A percentile compares a stretch with the other conserved stretches of the same genome.
These are phyloP conservation scores for Mechanitis mazaeus DNA, from an alignment of 2,888 invertebrate species.

Conservation along the genomic window DNA sequence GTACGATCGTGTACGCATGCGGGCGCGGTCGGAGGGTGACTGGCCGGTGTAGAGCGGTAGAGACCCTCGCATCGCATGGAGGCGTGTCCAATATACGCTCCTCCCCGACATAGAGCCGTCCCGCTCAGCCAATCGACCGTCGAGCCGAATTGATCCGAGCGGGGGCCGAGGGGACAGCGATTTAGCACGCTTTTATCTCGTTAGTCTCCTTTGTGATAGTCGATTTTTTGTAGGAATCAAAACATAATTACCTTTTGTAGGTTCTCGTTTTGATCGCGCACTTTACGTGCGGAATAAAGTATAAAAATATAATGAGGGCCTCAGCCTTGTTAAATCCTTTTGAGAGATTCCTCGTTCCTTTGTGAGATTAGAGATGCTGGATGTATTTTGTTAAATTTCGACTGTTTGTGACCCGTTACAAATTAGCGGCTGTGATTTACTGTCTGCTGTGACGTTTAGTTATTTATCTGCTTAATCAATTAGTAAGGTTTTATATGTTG, in stretches of 20 bases:
- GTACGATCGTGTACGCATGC: conserved; percentile 71
- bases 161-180: conserved; percentile 64
- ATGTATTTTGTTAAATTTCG: conserved; percentile 49
- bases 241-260: conserved; percentile 78
- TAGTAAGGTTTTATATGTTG: conserved; percentile 2
- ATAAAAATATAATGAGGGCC: conserved; percentile 75
- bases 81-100: conserved; percentile 38
- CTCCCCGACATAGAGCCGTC: conserved; percentile 44
- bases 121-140: conserved; percentile 71
- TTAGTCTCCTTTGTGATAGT: conserved; percentile 77
- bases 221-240: conserved; percentile 75
- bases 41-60: conserved; percentile 48
- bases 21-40: conserved; percentile 71
- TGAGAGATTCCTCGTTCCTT: conserved; percentile 63
- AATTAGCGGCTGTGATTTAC: conserved; percentile 70
- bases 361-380: conserved; percentile 61
- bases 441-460: conserved; percentile 51
- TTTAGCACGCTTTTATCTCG: conserved; percentile 78
- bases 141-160: conserved; percentile 67
- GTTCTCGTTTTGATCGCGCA: conserved; percentile 75
- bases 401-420: conserved; percentile 63
- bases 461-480: conserved; percentile 46
- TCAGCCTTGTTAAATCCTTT: conserved; percentile 76
- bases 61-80: conserved; percentile 45
- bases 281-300: conserved; percentile 72